A percentile compares a stretch with the other conserved stretches of the same genome.
Evolutionary conservation across 2,113 vertebrate genomes (phyloP).

Genomic region (Corapipo altera): DNA sequence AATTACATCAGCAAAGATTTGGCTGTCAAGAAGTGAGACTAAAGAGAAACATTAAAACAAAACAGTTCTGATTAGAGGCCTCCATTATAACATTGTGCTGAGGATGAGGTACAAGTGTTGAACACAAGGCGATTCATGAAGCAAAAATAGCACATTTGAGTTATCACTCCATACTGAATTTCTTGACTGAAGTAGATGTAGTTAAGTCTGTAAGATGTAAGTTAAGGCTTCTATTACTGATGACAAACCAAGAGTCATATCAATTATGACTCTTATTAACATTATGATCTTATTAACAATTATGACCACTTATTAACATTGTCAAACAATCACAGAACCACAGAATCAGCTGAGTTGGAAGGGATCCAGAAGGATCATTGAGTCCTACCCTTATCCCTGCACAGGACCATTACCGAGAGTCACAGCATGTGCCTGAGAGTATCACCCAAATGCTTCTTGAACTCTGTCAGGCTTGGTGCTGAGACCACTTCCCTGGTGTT

Average conservation of each 20-base stretch:
- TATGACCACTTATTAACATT: not conserved
- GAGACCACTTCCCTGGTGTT: not conserved
- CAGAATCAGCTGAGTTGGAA: not conserved
- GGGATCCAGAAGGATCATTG: not conserved
- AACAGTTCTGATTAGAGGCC: not conserved
- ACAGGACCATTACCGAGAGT: not conserved
- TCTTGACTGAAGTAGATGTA: not conserved
- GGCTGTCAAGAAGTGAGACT: not conserved
- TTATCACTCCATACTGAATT: not conserved
- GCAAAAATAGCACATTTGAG: not conserved
- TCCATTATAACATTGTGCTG: not conserved
- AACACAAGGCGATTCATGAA: not conserved
- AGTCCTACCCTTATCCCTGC: not conserved
- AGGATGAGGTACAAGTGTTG: not conserved
- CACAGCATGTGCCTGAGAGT: not conserved
- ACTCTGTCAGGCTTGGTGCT: not conserved
- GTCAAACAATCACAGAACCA: not conserved
- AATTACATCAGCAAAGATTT: slow-evolving; percentile 17
- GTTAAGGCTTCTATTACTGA: not conserved
- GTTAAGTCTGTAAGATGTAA: not conserved
- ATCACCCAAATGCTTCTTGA: not conserved
- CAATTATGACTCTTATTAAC: not conserved
- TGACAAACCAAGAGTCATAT: not conserved
- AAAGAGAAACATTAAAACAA: slow-evolving; percentile 7
- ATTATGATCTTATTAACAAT: not conserved